phyloP scores from a whole-genome alignment of 2,797 vertebrate genomes.

The Sciurus vulgaris region DNA sequence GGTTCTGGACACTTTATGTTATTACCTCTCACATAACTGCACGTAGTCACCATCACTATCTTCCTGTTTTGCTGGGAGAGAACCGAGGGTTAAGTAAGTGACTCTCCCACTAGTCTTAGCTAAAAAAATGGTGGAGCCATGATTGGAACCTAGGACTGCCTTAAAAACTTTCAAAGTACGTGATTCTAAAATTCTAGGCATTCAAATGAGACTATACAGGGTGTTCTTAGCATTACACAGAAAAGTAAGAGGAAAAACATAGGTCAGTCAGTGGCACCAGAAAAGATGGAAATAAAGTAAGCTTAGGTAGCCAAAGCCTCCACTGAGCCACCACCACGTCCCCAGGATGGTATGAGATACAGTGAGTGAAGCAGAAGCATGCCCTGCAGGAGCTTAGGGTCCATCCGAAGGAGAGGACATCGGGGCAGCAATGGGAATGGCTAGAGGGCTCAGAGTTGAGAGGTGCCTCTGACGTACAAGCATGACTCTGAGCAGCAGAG shows the following conservation, averaged over 20 bases:
- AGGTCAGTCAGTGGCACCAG: not conserved
- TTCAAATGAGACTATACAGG: not conserved
- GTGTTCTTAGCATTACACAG: not conserved
- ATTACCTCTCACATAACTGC: not conserved
- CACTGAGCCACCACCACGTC: not conserved
- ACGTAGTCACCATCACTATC: not conserved
- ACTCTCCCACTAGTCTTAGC: not conserved
- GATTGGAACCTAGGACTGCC: not conserved
- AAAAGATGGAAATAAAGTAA: not conserved
- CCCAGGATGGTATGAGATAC: not conserved
- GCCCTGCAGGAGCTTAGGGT: not conserved
- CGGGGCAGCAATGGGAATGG: not conserved
- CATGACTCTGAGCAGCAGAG: not conserved
- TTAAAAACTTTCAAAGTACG: slow-evolving; percentile 13
- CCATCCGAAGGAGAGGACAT: not conserved
- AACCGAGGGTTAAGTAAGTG: not conserved
- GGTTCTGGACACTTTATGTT: not conserved
- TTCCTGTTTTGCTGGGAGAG: slow-evolving; percentile 29
- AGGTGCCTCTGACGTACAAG: not conserved
- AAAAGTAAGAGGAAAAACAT: not conserved
- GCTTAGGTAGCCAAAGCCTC: not conserved
- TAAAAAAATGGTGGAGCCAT: not conserved
- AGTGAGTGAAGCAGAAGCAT: not conserved
- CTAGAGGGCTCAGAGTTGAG: not conserved
- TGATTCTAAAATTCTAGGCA: not conserved